A percentile compares a stretch with the other conserved stretches of the same genome.
Evolutionary conservation across 2,113 vertebrate genomes (phyloP).

Genomic region (Brevimyrus niger): DNA sequence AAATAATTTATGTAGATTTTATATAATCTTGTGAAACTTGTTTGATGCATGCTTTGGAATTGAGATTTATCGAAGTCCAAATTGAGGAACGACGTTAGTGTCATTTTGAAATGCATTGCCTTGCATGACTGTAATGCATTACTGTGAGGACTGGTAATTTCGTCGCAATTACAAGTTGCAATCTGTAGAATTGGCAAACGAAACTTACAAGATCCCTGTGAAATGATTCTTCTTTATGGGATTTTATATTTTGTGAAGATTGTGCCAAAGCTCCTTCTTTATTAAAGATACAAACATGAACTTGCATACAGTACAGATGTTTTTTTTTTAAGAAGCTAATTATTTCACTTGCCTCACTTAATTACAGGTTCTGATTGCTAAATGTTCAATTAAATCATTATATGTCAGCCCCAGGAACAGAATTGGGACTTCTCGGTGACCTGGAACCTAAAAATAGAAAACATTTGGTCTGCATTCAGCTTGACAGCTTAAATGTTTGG

Average conservation of each 20-base stretch:
- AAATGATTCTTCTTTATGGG: slow-evolving; percentile 47
- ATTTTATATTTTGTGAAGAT: slow-evolving; percentile 50
- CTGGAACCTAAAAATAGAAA: slow-evolving; percentile 54
- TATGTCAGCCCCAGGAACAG: slow-evolving; percentile 39
- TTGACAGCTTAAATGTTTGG: not conserved
- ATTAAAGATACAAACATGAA: slow-evolving; percentile 33
- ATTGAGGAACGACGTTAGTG: not conserved
- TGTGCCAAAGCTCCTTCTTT: slow-evolving; percentile 39
- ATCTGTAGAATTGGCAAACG: not conserved
- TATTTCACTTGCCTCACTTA: slow-evolving; percentile 53
- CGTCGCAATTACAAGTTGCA: slow-evolving; percentile 34
- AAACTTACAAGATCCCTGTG: slow-evolving; percentile 32
- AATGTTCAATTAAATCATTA: slow-evolving; percentile 61
- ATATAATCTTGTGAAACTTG: not conserved
- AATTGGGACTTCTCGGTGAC: slow-evolving; percentile 50
- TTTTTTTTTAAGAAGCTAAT: slow-evolving; percentile 44
- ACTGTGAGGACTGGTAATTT: slow-evolving; percentile 41
- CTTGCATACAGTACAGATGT: slow-evolving; percentile 54
- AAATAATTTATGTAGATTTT: not conserved
- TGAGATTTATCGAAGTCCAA: not conserved
- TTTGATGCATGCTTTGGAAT: not conserved
- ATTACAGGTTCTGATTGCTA: slow-evolving; percentile 55
- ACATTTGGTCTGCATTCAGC: slow-evolving; percentile 9
- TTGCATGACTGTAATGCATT: not conserved
- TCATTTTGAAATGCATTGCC: slow-evolving; percentile 2